Evolutionary conservation across 2,888 invertebrate species (phyloP).

Genomic region (Lacanobia oleracea): DNA sequence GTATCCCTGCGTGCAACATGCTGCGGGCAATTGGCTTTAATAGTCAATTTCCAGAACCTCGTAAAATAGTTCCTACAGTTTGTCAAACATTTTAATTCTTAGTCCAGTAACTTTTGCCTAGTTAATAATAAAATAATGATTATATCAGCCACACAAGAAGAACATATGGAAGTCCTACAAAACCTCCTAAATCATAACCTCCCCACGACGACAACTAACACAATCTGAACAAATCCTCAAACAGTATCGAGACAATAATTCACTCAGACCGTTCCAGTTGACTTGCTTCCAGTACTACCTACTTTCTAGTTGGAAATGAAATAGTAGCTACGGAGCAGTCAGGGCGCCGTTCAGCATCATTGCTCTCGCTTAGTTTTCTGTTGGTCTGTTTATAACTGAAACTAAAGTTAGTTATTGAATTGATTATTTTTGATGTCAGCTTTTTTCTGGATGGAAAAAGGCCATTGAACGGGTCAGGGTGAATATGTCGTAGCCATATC

Average conservation of each 20-base stretch:
- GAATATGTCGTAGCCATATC: no score
- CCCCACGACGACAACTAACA: background rate
- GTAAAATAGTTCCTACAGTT: no score
- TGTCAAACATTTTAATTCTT: no score
- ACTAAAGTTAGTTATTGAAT: background rate
- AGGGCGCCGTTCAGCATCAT: slow-evolving; percentile 23
- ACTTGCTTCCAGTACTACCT: slow-evolving; percentile 35
- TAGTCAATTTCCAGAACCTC: no score
- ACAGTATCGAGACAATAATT: slow-evolving; percentile 18
- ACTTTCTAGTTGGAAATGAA: slow-evolving; percentile 37
- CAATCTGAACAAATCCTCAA: slow-evolving; percentile 18
- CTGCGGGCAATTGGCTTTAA: no score
- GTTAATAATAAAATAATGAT: no score
- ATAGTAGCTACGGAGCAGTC: slow-evolving; percentile 26
- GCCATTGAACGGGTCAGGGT: no score
- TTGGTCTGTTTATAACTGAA: background rate
- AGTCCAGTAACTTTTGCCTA: no score
- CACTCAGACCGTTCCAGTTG: slow-evolving; percentile 42
- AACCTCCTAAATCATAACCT: slow-evolving; percentile 6
- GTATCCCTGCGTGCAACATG: no score
- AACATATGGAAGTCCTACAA: background rate
- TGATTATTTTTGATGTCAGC: background rate
- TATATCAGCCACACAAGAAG: no score
- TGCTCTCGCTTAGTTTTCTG: slow-evolving; percentile 27
- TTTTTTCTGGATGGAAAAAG: background rate